A percentile compares a stretch with the other conserved stretches of the same genome.
phyloP scores from a whole-genome alignment of 2,888 invertebrate genomes.

The Barypeithes pellucidus region DNA sequence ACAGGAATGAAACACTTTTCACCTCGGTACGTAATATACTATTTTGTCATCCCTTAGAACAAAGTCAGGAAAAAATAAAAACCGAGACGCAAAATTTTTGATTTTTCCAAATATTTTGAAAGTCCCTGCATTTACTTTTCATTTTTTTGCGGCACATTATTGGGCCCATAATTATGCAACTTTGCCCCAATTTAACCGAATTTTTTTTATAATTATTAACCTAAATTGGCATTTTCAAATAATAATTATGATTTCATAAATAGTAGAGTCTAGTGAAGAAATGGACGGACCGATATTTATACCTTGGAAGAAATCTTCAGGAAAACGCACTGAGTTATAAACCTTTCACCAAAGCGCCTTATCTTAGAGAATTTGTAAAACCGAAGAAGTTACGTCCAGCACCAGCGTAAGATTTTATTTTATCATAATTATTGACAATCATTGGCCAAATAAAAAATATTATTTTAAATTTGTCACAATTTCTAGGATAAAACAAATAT shows the following conservation, averaged over 20 bases:
- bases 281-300: slow-evolving; percentile 76
- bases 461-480: too few species aligned
- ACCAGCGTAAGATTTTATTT: slow-evolving; percentile 9
- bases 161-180: too few species aligned
- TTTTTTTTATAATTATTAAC: not conserved
- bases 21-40: too few species aligned
- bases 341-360: slow-evolving; percentile 66
- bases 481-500: slow-evolving; percentile 22
- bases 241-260: slow-evolving; percentile 41
- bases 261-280: slow-evolving; percentile 59
- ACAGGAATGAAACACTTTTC: too few species aligned
- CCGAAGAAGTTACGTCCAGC: slow-evolving; percentile 25
- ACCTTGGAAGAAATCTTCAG: slow-evolving; percentile 72
- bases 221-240: not conserved
- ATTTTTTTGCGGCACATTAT: too few species aligned
- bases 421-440: not conserved
- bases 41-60: too few species aligned
- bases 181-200: too few species aligned
- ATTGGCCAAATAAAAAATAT: not conserved
- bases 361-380: slow-evolving; percentile 64
- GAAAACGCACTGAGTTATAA: slow-evolving; percentile 66
- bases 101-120: too few species aligned
- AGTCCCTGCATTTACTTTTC: too few species aligned
- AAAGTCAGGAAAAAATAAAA: too few species aligned
- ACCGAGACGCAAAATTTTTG: too few species aligned